These are phyloP conservation scores for Cygnus olor DNA, from an alignment of 2,797 vertebrate species.

Conservation along the genomic window DNA sequence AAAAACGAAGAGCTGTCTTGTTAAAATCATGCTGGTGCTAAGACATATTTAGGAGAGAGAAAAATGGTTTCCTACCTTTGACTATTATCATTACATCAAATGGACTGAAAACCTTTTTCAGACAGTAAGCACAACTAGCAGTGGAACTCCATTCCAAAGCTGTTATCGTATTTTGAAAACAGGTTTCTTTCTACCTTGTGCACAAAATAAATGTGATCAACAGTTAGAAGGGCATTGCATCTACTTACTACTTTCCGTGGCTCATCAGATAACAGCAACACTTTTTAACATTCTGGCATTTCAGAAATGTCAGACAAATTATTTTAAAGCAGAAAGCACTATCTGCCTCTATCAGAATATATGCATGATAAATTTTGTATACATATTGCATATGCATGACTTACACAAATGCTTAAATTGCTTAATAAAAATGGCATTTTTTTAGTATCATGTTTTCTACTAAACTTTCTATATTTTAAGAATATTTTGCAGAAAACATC, in stretches of 20 bases:
- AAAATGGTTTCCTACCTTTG: slow-evolving; percentile 54
- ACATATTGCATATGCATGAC: neutral
- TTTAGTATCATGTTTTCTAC: neutral
- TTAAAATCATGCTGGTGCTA: slow-evolving; percentile 50
- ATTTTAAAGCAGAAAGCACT: neutral
- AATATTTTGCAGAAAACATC: neutral
- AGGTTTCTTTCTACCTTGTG: slow-evolving; percentile 41
- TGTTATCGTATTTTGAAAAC: slow-evolving; percentile 50
- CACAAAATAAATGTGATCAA: slow-evolving; percentile 37
- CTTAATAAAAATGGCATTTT: neutral
- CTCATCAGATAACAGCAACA: slow-evolving; percentile 25
- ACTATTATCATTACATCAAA: slow-evolving; percentile 21
- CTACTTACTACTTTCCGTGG: neutral
- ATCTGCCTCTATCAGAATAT: neutral
- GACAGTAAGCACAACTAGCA: neutral
- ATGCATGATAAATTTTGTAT: neutral
- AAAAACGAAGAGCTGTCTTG: slow-evolving; percentile 60
- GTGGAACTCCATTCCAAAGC: slow-evolving; percentile 41
- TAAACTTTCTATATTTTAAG: neutral
- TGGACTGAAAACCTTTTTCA: slow-evolving; percentile 43
- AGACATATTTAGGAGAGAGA: slow-evolving; percentile 38
- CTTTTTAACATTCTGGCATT: neutral
- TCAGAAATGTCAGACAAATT: neutral
- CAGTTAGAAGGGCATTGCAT: neutral
- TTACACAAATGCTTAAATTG: neutral